A percentile compares a stretch with the other conserved stretches of the same genome.
These are phyloP conservation scores for Ageneiosus marmoratus DNA, from an alignment of 2,113 vertebrate species.

Conservation along the genomic window DNA sequence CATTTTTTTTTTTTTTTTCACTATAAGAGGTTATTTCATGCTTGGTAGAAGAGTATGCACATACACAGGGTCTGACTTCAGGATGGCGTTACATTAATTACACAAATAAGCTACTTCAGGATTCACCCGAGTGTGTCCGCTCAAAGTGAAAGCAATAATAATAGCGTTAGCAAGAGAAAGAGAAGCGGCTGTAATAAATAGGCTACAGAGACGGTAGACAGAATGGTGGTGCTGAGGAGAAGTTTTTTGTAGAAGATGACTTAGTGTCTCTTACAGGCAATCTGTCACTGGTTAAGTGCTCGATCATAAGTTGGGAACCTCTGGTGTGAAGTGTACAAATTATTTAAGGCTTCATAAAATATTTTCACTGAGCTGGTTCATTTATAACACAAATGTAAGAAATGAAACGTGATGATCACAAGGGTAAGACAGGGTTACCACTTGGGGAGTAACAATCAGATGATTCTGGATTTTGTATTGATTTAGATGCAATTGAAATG, in stretches of 20 bases:
- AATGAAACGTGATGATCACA: neutral
- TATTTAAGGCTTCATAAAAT: neutral
- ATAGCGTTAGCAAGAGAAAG: conserved; percentile 13
- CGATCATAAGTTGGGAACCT: neutral
- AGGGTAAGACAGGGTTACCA: neutral
- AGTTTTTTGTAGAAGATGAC: conserved; percentile 1
- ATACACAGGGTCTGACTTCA: conserved; percentile 23
- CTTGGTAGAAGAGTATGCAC: conserved; percentile 41
- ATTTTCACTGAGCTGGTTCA: neutral
- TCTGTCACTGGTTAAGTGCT: neutral
- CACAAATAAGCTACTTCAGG: conserved; percentile 32
- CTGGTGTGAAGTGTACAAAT: neutral
- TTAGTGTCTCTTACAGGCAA: neutral
- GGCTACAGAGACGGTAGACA: neutral
- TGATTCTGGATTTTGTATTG: neutral
- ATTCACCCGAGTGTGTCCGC: conserved; percentile 17
- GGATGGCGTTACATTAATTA: conserved; percentile 48
- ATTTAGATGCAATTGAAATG: neutral
- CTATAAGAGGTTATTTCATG: conserved; percentile 46
- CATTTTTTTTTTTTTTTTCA: conserved; percentile 2
- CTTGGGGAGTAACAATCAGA: neutral
- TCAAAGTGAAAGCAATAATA: conserved; percentile 41
- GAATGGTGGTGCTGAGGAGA: neutral
- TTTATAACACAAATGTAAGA: neutral
- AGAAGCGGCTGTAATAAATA: conserved; percentile 17